These are phyloP conservation scores for Brachionus koreanus DNA, from an alignment of 1,140 invertebrate species.

Conservation along the genomic window DNA sequence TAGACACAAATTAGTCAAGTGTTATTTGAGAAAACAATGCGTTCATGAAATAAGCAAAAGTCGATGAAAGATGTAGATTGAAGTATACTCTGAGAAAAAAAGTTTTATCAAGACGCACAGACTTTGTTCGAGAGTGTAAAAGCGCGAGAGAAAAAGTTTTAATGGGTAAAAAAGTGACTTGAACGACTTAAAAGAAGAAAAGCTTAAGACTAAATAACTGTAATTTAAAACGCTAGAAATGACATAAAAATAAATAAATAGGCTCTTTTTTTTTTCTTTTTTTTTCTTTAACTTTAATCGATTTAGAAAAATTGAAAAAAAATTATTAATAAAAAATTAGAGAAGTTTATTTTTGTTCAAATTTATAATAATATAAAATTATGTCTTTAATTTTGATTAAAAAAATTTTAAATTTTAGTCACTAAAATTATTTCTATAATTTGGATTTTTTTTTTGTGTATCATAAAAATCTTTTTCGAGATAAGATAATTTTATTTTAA, in stretches of 20 bases:
- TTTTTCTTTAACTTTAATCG: too few relatives aligned
- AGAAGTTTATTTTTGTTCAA: too few relatives aligned
- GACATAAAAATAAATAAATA: background rate
- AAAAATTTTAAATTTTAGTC: too few relatives aligned
- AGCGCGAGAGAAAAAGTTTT: background rate
- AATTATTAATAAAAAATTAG: too few relatives aligned
- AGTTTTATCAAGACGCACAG: background rate
- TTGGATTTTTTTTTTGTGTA: too few relatives aligned
- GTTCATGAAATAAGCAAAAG: background rate
- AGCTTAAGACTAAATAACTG: background rate
- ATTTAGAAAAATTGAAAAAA: too few relatives aligned
- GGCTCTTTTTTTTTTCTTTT: too few relatives aligned
- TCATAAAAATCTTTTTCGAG: too few relatives aligned
- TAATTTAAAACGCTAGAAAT: background rate
- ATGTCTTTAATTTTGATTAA: too few relatives aligned
- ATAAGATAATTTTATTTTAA: too few relatives aligned
- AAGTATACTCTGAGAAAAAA: background rate
- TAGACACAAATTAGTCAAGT: slow-evolving; percentile 7
- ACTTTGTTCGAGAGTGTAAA: background rate
- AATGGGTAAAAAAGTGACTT: background rate
- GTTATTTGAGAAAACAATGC: background rate
- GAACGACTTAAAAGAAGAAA: background rate
- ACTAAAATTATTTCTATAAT: too few relatives aligned
- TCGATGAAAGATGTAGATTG: background rate
- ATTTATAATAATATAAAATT: too few relatives aligned